Evolutionary conservation across 2,113 vertebrate species (phyloP), one percentile per base, ranked within the genome.

Genomic region (Mustela nigripes): DNA sequence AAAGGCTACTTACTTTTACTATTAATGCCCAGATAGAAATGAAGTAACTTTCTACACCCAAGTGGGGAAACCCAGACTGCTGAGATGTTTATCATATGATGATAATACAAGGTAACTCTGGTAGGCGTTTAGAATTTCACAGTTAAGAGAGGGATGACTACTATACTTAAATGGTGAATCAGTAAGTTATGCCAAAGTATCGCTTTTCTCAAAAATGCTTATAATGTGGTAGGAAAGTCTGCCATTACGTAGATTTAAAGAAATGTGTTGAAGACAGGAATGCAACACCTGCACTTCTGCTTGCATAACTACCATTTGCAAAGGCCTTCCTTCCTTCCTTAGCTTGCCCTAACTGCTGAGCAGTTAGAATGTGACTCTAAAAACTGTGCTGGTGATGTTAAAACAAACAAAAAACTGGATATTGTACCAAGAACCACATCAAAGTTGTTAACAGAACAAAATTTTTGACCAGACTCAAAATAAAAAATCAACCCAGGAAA

Each of bases 91-190:
- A 96, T 88, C 62, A 48, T 65, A 80, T 92, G 92, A 94, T 85
- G 87, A 97, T 71, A 96, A 95, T 31, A 71, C 89, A 97, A 93
- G 97, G 90, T 96, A 91, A 94, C 84, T 94, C 96, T 96, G 90
- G 97, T 94, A 97, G 97, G 97, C 97, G 94, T 98, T 85, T 58
- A 93, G 83, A 91, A 96, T 96, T 98, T 97, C 98, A 98, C 97
- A 98, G 96, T 98, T 98, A 97, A 97, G 71, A 98, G 60, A 97
- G 62, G 26, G 42, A 83, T 84, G 81, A 96, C 94, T 97, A 96
- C 94, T 97, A 56, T 45, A 96, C 69, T 84, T 96, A 95, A 95
- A 82, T 45, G 88, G 86, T 93, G 91, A 85, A 90, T 98, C 96
- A 98, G 16, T 96, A 97, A 97, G 63, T 98, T 98, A 98, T 94